These are phyloP conservation scores for Linepithema humile DNA, from an alignment of 1,140 invertebrate genomes.

Conservation along the genomic window DNA sequence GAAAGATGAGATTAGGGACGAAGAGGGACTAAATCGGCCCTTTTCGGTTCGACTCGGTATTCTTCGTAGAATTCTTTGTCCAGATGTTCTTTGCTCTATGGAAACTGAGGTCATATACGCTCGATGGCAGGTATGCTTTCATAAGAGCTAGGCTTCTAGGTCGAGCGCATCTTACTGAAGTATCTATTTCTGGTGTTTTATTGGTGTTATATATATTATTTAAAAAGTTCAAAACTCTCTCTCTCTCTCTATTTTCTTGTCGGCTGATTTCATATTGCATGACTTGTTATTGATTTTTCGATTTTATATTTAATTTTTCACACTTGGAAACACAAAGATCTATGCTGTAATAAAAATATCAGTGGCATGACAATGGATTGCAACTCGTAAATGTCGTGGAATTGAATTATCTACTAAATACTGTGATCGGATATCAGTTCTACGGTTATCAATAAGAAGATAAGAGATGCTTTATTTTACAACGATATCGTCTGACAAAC, in stretches of 20 bases:
- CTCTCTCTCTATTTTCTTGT: not conserved
- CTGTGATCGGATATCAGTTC: not conserved
- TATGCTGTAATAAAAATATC: not conserved
- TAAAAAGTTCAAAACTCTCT: not conserved
- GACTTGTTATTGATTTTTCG: not conserved
- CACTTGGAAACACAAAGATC: not conserved
- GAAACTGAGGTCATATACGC: not conserved
- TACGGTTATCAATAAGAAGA: not conserved
- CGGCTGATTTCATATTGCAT: not conserved
- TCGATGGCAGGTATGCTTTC: not conserved
- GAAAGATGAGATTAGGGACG: not conserved
- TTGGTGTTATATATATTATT: too few relatives aligned
- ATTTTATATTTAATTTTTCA: not conserved
- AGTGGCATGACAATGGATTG: not conserved
- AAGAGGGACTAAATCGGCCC: not conserved
- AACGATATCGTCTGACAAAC: not conserved
- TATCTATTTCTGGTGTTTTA: not conserved
- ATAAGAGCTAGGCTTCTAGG: not conserved
- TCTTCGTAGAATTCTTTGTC: not conserved
- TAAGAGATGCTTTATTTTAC: not conserved
- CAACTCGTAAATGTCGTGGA: not conserved
- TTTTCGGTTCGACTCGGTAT: constrained; percentile 2
- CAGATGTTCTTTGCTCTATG: not conserved
- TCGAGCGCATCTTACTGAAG: not conserved
- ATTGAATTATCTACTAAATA: not conserved